phyloP scores from a whole-genome alignment of 92 coral and sea anemone species.

The Siderastrea siderea region DNA sequence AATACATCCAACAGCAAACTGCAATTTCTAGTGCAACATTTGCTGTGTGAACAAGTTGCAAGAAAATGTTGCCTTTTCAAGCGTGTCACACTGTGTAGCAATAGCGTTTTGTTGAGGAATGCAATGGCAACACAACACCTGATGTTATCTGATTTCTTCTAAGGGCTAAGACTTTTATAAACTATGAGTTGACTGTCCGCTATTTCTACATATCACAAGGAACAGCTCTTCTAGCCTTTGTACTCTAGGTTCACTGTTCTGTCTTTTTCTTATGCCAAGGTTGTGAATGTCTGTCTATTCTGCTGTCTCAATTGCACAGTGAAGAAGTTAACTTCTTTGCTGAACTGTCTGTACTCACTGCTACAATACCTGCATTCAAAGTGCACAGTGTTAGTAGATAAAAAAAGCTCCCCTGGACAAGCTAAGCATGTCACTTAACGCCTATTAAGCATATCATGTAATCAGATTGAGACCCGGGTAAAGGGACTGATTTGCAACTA shows the following conservation, averaged over 20 bases:
- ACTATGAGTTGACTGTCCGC: not conserved
- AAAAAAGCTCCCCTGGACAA: not conserved
- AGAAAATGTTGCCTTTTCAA: too few relatives aligned
- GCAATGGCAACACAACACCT: too few relatives aligned
- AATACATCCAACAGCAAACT: too few relatives aligned
- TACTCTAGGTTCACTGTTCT: constrained; percentile 23
- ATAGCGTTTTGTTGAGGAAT: too few relatives aligned
- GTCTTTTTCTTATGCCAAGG: constrained; percentile 13
- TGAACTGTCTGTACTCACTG: constrained; percentile 58
- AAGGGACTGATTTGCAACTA: too few relatives aligned
- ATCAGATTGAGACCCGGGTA: too few relatives aligned
- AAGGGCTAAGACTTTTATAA: too few relatives aligned
- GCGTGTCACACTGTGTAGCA: too few relatives aligned
- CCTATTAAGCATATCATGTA: too few relatives aligned
- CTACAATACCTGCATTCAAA: constrained; percentile 59
- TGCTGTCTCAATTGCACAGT: constrained; percentile 21
- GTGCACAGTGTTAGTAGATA: constrained; percentile 32
- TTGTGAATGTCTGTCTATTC: constrained; percentile 44
- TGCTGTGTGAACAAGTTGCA: too few relatives aligned
- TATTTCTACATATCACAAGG: constrained; percentile 13
- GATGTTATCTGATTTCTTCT: too few relatives aligned
- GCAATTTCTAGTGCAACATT: too few relatives aligned
- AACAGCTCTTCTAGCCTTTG: constrained; percentile 22
- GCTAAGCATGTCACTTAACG: not conserved
- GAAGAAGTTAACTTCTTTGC: constrained; percentile 8